Evolutionary conservation across 2,888 invertebrate genomes (phyloP).

Genomic region (Danaus chrysippus): DNA sequence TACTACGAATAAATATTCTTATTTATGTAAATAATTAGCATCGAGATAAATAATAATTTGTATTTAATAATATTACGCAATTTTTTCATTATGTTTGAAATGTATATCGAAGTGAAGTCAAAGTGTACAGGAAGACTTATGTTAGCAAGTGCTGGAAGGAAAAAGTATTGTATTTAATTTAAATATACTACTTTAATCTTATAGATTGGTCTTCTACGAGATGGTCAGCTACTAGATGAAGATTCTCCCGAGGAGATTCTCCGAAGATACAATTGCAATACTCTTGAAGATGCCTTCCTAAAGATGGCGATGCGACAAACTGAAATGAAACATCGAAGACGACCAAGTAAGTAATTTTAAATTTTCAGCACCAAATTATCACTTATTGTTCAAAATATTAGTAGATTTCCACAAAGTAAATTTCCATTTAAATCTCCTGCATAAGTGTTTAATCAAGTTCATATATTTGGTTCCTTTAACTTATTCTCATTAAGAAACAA

Average conservation of each 20-base stretch:
- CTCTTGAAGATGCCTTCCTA: conserved; percentile 93
- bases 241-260: conserved; percentile 87
- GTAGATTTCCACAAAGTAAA: too few relatives aligned
- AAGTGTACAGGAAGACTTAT: too few relatives aligned
- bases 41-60: too few relatives aligned
- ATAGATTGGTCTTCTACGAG: conserved; percentile 94
- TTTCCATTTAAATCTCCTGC: too few relatives aligned
- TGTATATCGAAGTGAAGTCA: too few relatives aligned
- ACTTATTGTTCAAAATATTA: background rate
- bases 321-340: conserved; percentile 45
- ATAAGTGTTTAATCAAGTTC: too few relatives aligned
- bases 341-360: conserved; percentile 51
- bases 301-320: conserved; percentile 84
- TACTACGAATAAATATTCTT: too few relatives aligned
- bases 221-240: conserved; percentile 91
- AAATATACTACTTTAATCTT: background rate
- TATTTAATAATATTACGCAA: too few relatives aligned
- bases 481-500: too few relatives aligned
- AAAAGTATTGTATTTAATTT: background rate
- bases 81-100: too few relatives aligned
- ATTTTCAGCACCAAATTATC: background rate
- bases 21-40: too few relatives aligned
- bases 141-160: background rate
- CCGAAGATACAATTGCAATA: conserved; percentile 82
- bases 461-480: too few relatives aligned